These are phyloP conservation scores for silkworm (Bombyx mori) DNA, from an alignment of 1,140 invertebrate species.

Conservation along the genomic window DNA sequence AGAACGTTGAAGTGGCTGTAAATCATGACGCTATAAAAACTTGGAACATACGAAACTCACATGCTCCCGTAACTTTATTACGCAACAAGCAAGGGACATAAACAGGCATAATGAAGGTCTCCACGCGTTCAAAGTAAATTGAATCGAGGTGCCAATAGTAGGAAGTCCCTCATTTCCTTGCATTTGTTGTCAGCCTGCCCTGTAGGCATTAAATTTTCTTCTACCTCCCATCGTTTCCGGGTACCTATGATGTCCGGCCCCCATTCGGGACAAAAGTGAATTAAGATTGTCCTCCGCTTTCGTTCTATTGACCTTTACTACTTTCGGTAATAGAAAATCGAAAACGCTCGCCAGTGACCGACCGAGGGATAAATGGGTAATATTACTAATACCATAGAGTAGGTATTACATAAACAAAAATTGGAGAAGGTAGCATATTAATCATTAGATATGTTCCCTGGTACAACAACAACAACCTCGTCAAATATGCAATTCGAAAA, in stretches of 20 bases:
- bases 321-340: conserved; percentile 19
- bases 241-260: conserved; percentile 32
- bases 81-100: conserved; percentile 7
- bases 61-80: conserved; percentile 1
- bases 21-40: too few relatives aligned
- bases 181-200: conserved; percentile 42
- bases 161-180: conserved; percentile 61
- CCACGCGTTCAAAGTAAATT: conserved; percentile 42
- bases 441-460: too few relatives aligned
- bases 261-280: conserved; percentile 28
- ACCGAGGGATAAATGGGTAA: not conserved
- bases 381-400: not conserved
- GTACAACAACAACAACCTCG: too few relatives aligned
- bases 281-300: conserved; percentile 24
- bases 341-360: conserved; percentile 14
- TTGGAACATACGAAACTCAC: too few relatives aligned
- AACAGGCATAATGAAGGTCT: conserved; percentile 13
- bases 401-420: too few relatives aligned
- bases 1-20: too few relatives aligned
- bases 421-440: too few relatives aligned
- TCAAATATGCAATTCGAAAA: too few relatives aligned
- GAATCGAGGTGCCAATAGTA: conserved; percentile 50
- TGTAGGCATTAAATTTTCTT: conserved; percentile 54
- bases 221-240: conserved; percentile 34
- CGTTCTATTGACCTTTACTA: conserved; percentile 24